phyloP scores from a whole-genome alignment of 1,140 invertebrate species.

The Capitella teleta region DNA sequence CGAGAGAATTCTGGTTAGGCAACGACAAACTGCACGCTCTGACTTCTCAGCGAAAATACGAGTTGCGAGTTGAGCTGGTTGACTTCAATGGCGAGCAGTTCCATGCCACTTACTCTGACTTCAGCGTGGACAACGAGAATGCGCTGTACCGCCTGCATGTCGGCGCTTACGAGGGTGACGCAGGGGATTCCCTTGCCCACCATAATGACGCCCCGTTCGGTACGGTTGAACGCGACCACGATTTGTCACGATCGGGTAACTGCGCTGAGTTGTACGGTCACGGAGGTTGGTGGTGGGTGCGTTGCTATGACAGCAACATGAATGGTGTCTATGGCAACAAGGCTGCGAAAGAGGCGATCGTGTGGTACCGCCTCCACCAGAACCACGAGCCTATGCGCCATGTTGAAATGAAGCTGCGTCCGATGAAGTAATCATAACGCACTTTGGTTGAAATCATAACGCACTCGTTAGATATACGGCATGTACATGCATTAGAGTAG shows the following conservation, averaged over 20 bases:
- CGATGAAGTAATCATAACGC: too few relatives aligned
- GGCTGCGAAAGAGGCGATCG: not conserved
- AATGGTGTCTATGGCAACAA: not conserved
- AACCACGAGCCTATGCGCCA: not conserved
- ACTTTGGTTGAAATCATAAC: too few relatives aligned
- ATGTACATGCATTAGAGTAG: too few relatives aligned
- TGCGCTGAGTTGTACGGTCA: slow-evolving; percentile 1
- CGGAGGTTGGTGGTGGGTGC: slow-evolving; percentile 4
- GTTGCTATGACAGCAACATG: slow-evolving; percentile 1
- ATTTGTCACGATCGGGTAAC: slow-evolving; percentile 2
- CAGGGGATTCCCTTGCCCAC: not conserved
- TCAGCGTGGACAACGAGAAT: not conserved
- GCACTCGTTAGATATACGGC: too few relatives aligned
- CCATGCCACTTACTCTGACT: not conserved
- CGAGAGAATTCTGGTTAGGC: slow-evolving; percentile 17
- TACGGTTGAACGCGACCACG: slow-evolving; percentile 1
- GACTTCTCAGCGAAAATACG: not conserved
- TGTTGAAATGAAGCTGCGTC: slow-evolving; percentile 1
- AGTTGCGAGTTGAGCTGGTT: not conserved
- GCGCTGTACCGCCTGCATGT: not conserved
- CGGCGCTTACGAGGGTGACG: not conserved
- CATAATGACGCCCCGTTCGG: slow-evolving; percentile 1
- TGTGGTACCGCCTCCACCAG: not conserved
- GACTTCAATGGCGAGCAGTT: not conserved
- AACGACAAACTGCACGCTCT: slow-evolving; percentile 2